phyloP scores from a whole-genome alignment of 2,797 vertebrate species.

The Mastacembelus armatus region DNA sequence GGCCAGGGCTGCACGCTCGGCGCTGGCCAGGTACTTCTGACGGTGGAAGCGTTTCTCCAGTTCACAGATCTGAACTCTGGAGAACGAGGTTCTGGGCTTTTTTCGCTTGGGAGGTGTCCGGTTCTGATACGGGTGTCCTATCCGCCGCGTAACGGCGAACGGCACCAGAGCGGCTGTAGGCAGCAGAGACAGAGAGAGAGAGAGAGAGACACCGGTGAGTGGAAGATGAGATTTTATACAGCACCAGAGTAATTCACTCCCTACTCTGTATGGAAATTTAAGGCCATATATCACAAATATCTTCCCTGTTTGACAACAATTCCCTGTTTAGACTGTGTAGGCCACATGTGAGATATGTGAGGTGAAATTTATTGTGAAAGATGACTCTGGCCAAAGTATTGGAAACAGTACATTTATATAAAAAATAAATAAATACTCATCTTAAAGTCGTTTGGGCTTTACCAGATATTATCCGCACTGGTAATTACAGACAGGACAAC shows the following conservation, averaged over 20 bases:
- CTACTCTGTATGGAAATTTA: conserved; percentile 49
- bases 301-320: conserved; percentile 49
- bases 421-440: neutral
- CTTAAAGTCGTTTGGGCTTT: conserved; percentile 16
- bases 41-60: conserved; percentile 97
- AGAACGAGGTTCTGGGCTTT: conserved; percentile 97
- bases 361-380: conserved; percentile 20
- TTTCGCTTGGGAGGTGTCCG: conserved; percentile 98
- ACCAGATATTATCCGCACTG: neutral
- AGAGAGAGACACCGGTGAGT: conserved; percentile 33
- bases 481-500: conserved; percentile 8
- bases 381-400: conserved; percentile 25
- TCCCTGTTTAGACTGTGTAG: conserved; percentile 41
- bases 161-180: conserved; percentile 93
- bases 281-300: conserved; percentile 44
- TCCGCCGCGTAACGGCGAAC: conserved; percentile 95
- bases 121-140: conserved; percentile 99
- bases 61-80: conserved; percentile 96
- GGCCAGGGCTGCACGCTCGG: conserved; percentile 93
- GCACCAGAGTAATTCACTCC: conserved; percentile 39
- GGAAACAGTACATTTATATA: conserved; percentile 18
- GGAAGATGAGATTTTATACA: conserved; percentile 1
- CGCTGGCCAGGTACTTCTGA: conserved; percentile 96
- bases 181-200: too few species aligned
- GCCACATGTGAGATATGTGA: conserved; percentile 34